A percentile compares a stretch with the other conserved stretches of the same genome.
Conservation (phyloP, 2,888 invertebrate species). For the Dyspetes luteomarginatus region DNA sequence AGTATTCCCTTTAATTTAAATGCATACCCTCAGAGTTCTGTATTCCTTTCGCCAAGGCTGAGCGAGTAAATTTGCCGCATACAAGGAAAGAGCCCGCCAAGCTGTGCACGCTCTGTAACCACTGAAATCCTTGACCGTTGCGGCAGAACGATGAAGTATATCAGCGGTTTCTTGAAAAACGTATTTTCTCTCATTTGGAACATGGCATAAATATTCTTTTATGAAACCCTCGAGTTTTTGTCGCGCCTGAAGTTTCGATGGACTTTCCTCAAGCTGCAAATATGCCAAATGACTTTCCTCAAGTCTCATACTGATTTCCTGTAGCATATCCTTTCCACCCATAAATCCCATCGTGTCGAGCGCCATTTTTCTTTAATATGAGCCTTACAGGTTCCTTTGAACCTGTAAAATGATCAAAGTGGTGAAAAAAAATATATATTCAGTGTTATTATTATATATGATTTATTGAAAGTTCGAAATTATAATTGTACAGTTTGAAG, state of each 20-base stretch:
- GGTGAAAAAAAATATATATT: neutral
- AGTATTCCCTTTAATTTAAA: no score
- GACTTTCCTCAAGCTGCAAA: conserved; percentile 91
- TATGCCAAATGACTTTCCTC: conserved; percentile 91
- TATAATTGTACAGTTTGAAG: conserved; percentile 13
- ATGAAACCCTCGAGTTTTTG: conserved; percentile 92
- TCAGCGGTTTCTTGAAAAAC: conserved; percentile 90
- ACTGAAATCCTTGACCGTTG: conserved; percentile 89
- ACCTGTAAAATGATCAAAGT: conserved; percentile 34
- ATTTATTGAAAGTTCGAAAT: conserved; percentile 1
- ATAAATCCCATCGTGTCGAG: conserved; percentile 73
- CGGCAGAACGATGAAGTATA: conserved; percentile 90
- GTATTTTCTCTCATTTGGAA: conserved; percentile 92
- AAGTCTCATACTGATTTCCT: conserved; percentile 89
- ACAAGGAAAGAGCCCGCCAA: conserved; percentile 93
- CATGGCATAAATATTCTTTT: conserved; percentile 90
- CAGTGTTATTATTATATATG: conserved; percentile 36
- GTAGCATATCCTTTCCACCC: conserved; percentile 84
- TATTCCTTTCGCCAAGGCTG: conserved; percentile 97
- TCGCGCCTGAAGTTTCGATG: conserved; percentile 90
- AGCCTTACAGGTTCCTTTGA: no score
- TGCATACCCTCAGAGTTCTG: conserved; percentile 89
- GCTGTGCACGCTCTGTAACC: conserved; percentile 92
- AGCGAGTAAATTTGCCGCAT: conserved; percentile 92
- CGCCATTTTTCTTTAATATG: no score